Conservation (phyloP, 2,113 vertebrate species). For the Acinonyx jubatus region DNA sequence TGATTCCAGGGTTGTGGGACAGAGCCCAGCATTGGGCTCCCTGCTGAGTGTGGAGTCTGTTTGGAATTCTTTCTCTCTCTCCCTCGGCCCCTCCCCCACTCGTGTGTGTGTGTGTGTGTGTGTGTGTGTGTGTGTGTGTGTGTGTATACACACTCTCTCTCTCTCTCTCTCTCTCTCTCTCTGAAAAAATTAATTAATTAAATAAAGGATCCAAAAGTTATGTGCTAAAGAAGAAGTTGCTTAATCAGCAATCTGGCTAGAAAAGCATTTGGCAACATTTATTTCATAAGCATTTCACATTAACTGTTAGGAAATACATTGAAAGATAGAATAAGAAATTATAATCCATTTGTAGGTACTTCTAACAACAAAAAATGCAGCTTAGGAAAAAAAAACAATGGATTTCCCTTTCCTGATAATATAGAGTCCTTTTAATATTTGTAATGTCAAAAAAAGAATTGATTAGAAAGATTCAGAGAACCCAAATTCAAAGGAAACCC, state of each 20-base stretch:
- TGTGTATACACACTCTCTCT: too few species aligned
- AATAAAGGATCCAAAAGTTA: background rate
- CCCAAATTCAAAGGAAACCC: constrained; percentile 49
- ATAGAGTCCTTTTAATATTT: constrained; percentile 26
- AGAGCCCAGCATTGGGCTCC: too few species aligned
- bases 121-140: too few species aligned
- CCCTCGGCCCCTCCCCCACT: too few species aligned
- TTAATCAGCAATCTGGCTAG: constrained; percentile 36
- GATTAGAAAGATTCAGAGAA: constrained; percentile 51
- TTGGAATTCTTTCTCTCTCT: too few species aligned
- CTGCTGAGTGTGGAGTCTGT: too few species aligned
- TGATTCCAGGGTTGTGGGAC: too few species aligned
- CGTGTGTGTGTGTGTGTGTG: too few species aligned
- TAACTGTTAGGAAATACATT: constrained; percentile 36
- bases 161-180: too few species aligned
- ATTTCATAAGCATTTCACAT: constrained; percentile 20
- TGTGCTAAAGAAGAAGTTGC: background rate
- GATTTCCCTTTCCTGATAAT: constrained; percentile 26
- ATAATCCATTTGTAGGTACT: constrained; percentile 15
- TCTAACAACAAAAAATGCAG: background rate
- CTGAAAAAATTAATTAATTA: too few species aligned
- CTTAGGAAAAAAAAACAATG: constrained; percentile 32
- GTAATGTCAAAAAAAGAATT: constrained; percentile 48
- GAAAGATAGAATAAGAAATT: constrained; percentile 11
- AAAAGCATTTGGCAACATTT: constrained; percentile 13